Conservation (phyloP, 2,113 vertebrate species). For the Mesembrinibis cayennensis region DNA sequence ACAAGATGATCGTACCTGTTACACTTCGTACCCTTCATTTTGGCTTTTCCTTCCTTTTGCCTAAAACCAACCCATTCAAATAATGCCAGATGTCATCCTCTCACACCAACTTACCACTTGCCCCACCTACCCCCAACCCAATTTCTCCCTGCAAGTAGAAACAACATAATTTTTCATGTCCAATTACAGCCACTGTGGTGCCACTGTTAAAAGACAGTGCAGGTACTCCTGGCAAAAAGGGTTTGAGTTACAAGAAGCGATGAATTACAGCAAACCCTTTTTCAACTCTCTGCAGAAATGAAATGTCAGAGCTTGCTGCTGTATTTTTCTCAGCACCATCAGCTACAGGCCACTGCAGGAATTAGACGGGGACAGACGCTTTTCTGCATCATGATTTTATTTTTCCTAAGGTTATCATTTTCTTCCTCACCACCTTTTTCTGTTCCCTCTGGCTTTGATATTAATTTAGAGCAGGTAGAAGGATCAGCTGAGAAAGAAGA, state of each 20-base stretch:
- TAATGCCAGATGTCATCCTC: background rate
- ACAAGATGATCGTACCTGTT: background rate
- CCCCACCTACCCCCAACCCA: background rate
- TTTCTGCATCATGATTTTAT: slow-evolving; percentile 63
- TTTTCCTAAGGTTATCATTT: slow-evolving; percentile 32
- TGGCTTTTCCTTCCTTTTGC: background rate
- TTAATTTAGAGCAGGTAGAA: slow-evolving; percentile 63
- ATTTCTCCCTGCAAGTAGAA: background rate
- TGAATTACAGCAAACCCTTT: slow-evolving; percentile 73
- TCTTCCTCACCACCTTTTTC: background rate
- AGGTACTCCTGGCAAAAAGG: slow-evolving; percentile 67
- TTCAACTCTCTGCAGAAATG: slow-evolving; percentile 74
- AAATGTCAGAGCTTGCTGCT: slow-evolving; percentile 73
- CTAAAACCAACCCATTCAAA: background rate
- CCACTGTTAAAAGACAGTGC: slow-evolving; percentile 67
- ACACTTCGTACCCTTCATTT: background rate
- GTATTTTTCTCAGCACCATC: slow-evolving; percentile 69
- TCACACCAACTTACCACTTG: background rate
- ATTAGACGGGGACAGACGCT: slow-evolving; percentile 68
- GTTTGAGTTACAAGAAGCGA: slow-evolving; percentile 73
- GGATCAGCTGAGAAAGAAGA: slow-evolving; percentile 25
- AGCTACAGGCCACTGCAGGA: slow-evolving; percentile 65
- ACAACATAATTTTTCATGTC: slow-evolving; percentile 72
- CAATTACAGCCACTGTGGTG: slow-evolving; percentile 59
- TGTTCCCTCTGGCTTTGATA: slow-evolving; percentile 62